Base-by-base conservation (phyloP, 2,113 vertebrate species). In the Halcyon senegalensis region DNA sequence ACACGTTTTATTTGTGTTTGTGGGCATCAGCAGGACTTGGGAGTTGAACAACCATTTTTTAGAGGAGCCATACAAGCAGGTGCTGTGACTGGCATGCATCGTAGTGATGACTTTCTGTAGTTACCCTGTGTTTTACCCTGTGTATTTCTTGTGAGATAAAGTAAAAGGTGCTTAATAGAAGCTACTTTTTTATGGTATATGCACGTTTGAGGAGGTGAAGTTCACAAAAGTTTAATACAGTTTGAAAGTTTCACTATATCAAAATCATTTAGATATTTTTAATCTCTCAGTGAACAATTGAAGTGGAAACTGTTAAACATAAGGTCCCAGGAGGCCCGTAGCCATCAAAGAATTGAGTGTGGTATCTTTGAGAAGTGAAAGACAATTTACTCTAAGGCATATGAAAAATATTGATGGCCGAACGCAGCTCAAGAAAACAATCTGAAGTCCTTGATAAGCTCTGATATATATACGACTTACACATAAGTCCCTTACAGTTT, bases 281-380 rank as follows among this genome's bases (percentile, higher is more conserved):
- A 18, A 55, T 72, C 63, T 80, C 66, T 74, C 35, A 5, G 31
- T 13, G 60, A 94, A 41, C 62, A 87, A 12, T 5, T 87, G 89
- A 86, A 89, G 50, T 92, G 76, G 66, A 90, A 97, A 91, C 51
- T 37, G 64, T 77, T 91, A 69, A 84, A 90, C 93, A 74, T 89
- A 76, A 93, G 67, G 79, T 90, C 79, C 72, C 41, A 19, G 48
- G 63, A 76, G 79, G 44, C 93, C 62, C 14, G 27, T 1, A 87
- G 75, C 86, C 93, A 66, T 69, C 16, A 46, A 46, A 84, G 73
- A 68, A 24, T 30, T 25, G 27, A 63, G 60, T 43, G 28, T 35
- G 58, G 24, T 72, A 74, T 66, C 73, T 68, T 77, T 37, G 33
- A 64, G 37, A 39, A 43, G 55, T n/a, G 73, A 63, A 85, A 62